Evolutionary conservation across 2,113 vertebrate genomes (phyloP).

Genomic region (Indicator indicator): DNA sequence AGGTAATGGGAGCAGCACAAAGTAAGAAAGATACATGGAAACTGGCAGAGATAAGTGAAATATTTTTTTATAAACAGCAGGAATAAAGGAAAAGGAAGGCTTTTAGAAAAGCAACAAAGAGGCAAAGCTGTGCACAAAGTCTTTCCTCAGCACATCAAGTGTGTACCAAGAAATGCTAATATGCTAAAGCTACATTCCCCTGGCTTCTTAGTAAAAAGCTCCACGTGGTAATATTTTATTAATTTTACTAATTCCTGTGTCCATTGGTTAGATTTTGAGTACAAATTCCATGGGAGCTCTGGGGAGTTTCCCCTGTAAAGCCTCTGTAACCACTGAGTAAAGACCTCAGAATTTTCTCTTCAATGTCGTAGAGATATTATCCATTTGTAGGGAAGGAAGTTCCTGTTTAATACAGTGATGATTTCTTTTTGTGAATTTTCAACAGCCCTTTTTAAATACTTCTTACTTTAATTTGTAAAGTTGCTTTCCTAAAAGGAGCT

Average conservation of each 20-base stretch:
- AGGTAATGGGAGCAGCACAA: neutral
- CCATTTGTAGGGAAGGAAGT: neutral
- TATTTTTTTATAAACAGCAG: neutral
- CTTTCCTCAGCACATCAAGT: neutral
- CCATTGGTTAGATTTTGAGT: constrained; percentile 2
- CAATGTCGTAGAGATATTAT: neutral
- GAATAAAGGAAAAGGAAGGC: neutral
- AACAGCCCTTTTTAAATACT: neutral
- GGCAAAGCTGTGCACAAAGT: neutral
- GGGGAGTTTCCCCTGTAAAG: neutral
- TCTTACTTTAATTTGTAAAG: neutral
- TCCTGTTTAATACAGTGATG: neutral
- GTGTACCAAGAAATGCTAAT: neutral
- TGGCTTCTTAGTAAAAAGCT: neutral
- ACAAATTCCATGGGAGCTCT: neutral
- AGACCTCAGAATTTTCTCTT: neutral
- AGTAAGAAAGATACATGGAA: neutral
- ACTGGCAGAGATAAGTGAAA: neutral
- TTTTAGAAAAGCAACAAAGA: neutral
- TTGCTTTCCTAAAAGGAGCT: neutral
- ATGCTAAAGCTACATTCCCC: neutral
- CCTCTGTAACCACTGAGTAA: neutral
- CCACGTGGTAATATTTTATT: neutral
- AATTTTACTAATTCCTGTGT: neutral
- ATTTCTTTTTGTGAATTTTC: neutral